Base-by-base conservation (phyloP, 1,140 invertebrate species). In the Zaprionus vittiger region DNA sequence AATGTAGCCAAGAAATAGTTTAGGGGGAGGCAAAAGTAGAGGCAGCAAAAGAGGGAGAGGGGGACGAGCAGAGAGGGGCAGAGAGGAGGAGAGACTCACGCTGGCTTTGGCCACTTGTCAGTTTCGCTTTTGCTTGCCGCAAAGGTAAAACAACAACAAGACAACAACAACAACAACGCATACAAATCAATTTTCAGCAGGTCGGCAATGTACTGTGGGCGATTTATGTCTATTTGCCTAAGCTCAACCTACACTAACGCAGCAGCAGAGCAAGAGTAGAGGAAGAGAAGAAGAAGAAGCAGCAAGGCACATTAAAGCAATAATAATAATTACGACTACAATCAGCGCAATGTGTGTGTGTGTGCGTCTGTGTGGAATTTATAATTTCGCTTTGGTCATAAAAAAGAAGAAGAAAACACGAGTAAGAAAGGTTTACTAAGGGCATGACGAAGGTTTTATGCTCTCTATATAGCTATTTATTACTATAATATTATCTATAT, bases 121-220 rank as follows among this genome's bases (percentile, higher is more conserved):
- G 66, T 75, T 65, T 17, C 47, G 37, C 20, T 34, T 65, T 28
- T 20, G 24, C 49, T 34, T 52, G 41, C 41, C 41, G 68, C 52
- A 79, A 62, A 52, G 47, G 47, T 52, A 52, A 78, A 78, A 66
- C 31, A 79, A 63, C 64, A 80, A 66, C 49, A 20, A 20, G 20
- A n/a, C 1, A 41, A 64, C 41, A 71, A 26, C 47, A 49, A 63
- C 37, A 74, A 63, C 75, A 79, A 65, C 57, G 26, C 77, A 80
- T 73, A 71, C 81, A 90, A 90, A 90, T 90, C 85, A 85, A 90
- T 90, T 61, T 73, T 52, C 73, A 20, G 15, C 5, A 34, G 31
- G 31, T 41, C 9, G 9, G 3, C 26, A 22, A 70, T 60, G 76
- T 57, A 76, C 68, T 74, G 76, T 90, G 71, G 85, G 81, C 75